Conservation (phyloP, 1,140 invertebrate genomes). For the Akabosia matsudoensis region DNA sequence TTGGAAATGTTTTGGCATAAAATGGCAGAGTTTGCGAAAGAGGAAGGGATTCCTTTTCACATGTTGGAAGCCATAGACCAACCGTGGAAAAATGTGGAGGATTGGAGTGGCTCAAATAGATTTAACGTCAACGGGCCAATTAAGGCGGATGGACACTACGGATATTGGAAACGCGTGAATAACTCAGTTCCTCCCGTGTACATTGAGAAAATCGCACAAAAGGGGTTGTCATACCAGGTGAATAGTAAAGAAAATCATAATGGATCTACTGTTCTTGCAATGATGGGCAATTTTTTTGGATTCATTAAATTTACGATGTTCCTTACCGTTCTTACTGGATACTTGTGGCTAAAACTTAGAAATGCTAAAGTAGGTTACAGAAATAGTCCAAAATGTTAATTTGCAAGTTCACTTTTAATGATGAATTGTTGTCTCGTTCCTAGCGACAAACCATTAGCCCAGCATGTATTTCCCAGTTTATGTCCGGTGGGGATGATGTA, state of each 20-base stretch:
- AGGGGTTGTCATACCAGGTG: too few species aligned
- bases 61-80: slow-evolving; percentile 6
- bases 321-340: too few species aligned
- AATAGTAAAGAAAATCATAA: too few species aligned
- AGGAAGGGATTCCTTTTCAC: not conserved
- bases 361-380: not conserved
- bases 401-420: not conserved
- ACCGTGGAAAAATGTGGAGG: slow-evolving; percentile 11
- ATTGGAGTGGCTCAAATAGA: not conserved
- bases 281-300: too few species aligned
- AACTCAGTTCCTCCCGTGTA: not conserved
- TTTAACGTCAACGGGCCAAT: not conserved
- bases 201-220: slow-evolving; percentile 6
- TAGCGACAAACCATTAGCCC: not conserved
- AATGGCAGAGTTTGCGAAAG: slow-evolving; percentile 5
- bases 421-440: not conserved
- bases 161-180: not conserved
- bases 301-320: too few species aligned
- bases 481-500: not conserved
- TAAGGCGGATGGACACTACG: not conserved
- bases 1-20: too few species aligned
- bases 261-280: too few species aligned
- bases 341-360: not conserved
- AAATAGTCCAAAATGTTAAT: not conserved
- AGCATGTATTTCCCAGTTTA: not conserved